phyloP scores from a whole-genome alignment of 2,113 vertebrate genomes.

The Anser cygnoides region DNA sequence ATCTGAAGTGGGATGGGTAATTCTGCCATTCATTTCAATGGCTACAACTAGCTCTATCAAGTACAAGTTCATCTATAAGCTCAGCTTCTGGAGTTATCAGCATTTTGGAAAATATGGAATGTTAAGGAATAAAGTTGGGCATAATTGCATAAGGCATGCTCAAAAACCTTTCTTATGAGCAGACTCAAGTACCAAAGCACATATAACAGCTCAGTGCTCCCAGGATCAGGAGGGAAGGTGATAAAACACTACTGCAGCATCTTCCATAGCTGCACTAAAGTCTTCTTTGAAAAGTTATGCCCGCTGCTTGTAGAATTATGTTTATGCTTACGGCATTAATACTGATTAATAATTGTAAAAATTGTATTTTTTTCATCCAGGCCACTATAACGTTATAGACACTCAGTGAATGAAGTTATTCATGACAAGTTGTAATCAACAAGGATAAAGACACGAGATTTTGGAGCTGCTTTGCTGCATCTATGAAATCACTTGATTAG shows the following conservation, averaged over 20 bases:
- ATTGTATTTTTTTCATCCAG: neutral
- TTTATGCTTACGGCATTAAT: neutral
- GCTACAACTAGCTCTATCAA: neutral
- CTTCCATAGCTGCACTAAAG: neutral
- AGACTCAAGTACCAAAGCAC: neutral
- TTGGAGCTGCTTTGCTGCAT: neutral
- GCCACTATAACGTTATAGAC: neutral
- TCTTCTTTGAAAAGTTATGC: neutral
- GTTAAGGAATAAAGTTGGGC: too few species aligned
- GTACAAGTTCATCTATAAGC: neutral
- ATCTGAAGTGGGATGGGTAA: neutral
- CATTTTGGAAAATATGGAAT: neutral
- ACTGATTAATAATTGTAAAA: neutral
- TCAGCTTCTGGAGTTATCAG: neutral
- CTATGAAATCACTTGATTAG: slow-evolving; percentile 30
- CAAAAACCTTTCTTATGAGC: neutral
- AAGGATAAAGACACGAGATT: neutral
- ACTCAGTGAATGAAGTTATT: neutral
- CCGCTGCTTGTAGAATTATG: neutral
- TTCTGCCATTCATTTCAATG: neutral
- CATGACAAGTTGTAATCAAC: neutral
- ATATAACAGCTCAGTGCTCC: accelerated
- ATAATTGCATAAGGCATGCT: neutral
- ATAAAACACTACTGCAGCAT: neutral
- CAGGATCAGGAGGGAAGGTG: neutral